Percentiles rank a stretch among this genome's conserved stretches.
phyloP scores from a whole-genome alignment of 1,140 invertebrate species.

The Drosophila pectinifera region DNA sequence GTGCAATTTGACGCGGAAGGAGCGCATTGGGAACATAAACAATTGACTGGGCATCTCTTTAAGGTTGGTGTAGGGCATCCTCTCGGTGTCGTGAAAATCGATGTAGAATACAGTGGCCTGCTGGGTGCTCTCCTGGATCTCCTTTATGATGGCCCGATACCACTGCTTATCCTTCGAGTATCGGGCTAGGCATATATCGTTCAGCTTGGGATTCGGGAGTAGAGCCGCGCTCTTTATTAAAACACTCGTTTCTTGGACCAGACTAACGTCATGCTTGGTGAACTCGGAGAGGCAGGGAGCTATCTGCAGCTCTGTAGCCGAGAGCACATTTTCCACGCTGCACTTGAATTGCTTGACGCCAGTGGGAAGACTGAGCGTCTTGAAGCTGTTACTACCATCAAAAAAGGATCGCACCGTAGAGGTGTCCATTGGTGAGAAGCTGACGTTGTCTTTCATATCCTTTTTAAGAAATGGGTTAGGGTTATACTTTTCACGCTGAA shows the following conservation, averaged over 20 bases:
- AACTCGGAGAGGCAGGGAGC: conserved; percentile 65
- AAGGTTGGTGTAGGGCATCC: conserved; percentile 37
- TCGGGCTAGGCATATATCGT: conserved; percentile 62
- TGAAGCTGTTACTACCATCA: conserved; percentile 46
- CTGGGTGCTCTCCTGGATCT: conserved; percentile 33
- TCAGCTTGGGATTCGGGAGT: conserved; percentile 22
- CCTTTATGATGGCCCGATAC: conserved; percentile 74
- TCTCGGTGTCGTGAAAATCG: conserved; percentile 69
- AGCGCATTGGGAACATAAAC: conserved; percentile 61
- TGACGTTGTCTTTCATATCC: conserved; percentile 18
- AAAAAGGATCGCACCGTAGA: conserved; percentile 60
- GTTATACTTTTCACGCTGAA: neutral
- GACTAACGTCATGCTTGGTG: conserved; percentile 50
- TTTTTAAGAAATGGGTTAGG: neutral
- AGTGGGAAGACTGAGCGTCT: conserved; percentile 55
- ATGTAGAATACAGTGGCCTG: conserved; percentile 69
- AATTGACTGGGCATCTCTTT: conserved; percentile 66
- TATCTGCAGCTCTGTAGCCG: conserved; percentile 63
- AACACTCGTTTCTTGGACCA: conserved; percentile 52
- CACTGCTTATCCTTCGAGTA: conserved; percentile 65
- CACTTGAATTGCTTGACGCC: conserved; percentile 66
- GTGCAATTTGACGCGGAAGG: conserved; percentile 64
- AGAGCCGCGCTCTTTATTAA: conserved; percentile 44
- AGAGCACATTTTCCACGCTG: conserved; percentile 50
- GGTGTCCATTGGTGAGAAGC: conserved; percentile 63